Evolutionary conservation across 2,797 vertebrate species (phyloP).

Genomic region (Threskiornis aethiopicus): DNA sequence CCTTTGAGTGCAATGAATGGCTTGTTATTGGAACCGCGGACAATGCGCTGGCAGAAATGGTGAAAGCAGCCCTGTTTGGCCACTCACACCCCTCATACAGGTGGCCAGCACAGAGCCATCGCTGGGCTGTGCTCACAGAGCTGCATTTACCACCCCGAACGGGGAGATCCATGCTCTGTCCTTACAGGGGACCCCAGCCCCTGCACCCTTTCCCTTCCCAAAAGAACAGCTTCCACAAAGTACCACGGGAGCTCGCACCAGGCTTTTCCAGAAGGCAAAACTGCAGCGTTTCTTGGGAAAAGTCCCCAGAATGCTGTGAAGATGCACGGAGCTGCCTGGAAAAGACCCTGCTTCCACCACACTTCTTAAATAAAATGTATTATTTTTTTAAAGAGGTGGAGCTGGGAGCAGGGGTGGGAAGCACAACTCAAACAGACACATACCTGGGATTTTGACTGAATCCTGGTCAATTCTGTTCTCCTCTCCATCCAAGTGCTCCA

Average conservation of each 20-base stretch:
- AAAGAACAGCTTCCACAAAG: background rate
- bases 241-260: rapidly evolving
- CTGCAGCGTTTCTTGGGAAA: background rate
- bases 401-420: background rate
- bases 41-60: background rate
- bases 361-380: background rate
- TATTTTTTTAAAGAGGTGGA: background rate
- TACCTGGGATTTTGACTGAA: slow-evolving; percentile 78
- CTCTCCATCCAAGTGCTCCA: background rate
- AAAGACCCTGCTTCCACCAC: background rate
- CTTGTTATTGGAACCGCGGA: background rate
- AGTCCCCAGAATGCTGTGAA: background rate
- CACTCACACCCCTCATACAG: background rate
- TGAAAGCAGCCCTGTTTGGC: background rate
- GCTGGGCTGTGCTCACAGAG: background rate
- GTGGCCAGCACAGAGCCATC: background rate
- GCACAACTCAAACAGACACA: background rate
- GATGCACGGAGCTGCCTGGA: background rate
- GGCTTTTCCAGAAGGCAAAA: background rate
- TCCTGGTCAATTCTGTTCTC: slow-evolving; percentile 57
- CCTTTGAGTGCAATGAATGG: background rate
- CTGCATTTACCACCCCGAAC: background rate
- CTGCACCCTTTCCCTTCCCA: background rate
- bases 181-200: background rate
- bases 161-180: background rate